Base-by-base conservation (phyloP, 2,113 vertebrate genomes). In the Phocoena phocoena region DNA sequence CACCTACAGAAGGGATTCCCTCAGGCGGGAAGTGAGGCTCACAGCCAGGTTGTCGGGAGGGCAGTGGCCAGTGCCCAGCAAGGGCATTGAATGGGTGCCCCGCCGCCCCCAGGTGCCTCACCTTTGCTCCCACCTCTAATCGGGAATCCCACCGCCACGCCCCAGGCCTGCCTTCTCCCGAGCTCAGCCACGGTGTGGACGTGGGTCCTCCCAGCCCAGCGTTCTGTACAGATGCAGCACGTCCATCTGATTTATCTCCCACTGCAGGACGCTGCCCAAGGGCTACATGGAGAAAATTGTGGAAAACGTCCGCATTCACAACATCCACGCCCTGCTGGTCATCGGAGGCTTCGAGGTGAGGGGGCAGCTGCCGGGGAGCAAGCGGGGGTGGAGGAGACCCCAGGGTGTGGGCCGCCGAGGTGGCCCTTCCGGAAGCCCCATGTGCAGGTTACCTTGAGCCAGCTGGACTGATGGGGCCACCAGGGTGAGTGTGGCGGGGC, bases 341-440 rank as follows among this genome's bases (percentile, higher is more conserved):
- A 96, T 99, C 0, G 99, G 99, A 8, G 99, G 99, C 2, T 99
- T 99, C 8, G 99, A 99, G 99, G 99, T 99, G 92, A 9, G 87
- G 44, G n/a, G 15, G 58, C 63, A 4, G 0, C 58, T 21, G 3
- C n/a, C 2, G 55, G 74, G 36, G 73, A 20, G 25, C 5, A 1
- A 33, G 38, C 1, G 2, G 6, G 53, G 83, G 65, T 36, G 3
- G 6, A 21, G 44, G 53, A 13, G 31, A 3, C 31, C 3, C 3
- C 28, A 7, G 63, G 63, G 63, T 31, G 31, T 67, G 63, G 83
- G 36, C 60, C 31, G 3, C 36, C 33, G 12, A 62, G 65, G 44
- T 9, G 28, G 33, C 36, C 62, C 28, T 12, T 50, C 50, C 4
- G 2, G 23, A n/a, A 81, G 33, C 53, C 23, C 26, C 47, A 0